A percentile compares a stretch with the other conserved stretches of the same genome.
Evolutionary conservation across 2,888 invertebrate genomes (phyloP).

Genomic region (Torymus tubicola): DNA sequence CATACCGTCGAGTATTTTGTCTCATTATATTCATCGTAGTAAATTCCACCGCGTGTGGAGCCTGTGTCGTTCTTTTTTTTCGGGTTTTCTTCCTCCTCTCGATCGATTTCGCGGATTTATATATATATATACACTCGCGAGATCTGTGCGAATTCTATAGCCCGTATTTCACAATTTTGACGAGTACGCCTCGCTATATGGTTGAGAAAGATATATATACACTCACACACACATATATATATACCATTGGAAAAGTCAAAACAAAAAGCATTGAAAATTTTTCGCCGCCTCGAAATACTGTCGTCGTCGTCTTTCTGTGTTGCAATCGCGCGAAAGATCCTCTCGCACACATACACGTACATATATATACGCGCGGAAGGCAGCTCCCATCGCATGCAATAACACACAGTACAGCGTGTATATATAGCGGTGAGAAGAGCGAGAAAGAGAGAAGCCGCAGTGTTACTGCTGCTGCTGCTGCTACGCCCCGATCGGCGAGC

Average conservation of each 20-base stretch:
- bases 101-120: too few relatives aligned
- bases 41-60: slow-evolving; percentile 34
- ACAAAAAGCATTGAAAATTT: slow-evolving; percentile 21
- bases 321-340: slow-evolving; percentile 41
- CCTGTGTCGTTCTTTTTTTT: slow-evolving; percentile 24
- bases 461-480: slow-evolving; percentile 24
- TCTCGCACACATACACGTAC: slow-evolving; percentile 11
- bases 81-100: not conserved
- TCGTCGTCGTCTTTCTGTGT: not conserved
- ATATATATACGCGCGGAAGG: slow-evolving; percentile 10
- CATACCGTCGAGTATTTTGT: slow-evolving; percentile 31
- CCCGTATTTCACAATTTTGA: too few relatives aligned
- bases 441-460: slow-evolving; percentile 51
- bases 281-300: slow-evolving; percentile 20
- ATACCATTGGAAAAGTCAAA: slow-evolving; percentile 10
- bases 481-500: slow-evolving; percentile 50
- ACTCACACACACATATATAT: not conserved
- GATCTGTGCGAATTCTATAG: too few relatives aligned
- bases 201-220: slow-evolving; percentile 12
- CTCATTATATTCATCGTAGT: slow-evolving; percentile 41
- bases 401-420: not conserved
- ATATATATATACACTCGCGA: too few relatives aligned
- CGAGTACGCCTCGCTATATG: too few relatives aligned
- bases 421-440: not conserved
- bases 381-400: slow-evolving; percentile 25